Base-by-base conservation (phyloP, 2,113 vertebrate species). In the Salvator merianae region DNA sequence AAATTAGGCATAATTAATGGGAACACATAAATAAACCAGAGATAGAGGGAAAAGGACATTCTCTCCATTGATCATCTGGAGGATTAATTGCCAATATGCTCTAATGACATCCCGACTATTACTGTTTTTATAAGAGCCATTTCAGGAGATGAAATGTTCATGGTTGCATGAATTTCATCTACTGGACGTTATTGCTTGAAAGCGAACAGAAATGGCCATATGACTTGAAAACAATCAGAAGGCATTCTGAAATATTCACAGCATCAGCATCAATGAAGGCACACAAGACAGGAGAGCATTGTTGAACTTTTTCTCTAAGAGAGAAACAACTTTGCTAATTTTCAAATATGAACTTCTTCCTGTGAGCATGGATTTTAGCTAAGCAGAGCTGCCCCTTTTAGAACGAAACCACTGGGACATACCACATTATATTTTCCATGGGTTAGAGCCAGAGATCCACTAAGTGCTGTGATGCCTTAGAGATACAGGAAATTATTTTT, bases 1-100 rank as follows among this genome's bases (percentile, higher is more conserved):
- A 95, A 97, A 97, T 94, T 95, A 94, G 94, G 93, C 92, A 92
- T 95, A 95, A 96, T 96, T 95, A 96, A 96, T 96, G 96, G 85
- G 88, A 92, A 90, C 90, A 86, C 95, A 95, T 96, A 94, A 95
- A 95, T 96, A 96, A 96, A 94, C 89, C 95, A 95, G 93, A 92
- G 88, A 94, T 82, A 81, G 88, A 93, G 75, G 83, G 86, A 81
- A 94, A 96, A 96, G 95, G 95, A 94, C 95, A 92, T 92, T 90
- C 86, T 91, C 47, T 84, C 77, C 93, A 95, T 95, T 91, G 95
- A 95, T 96, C 95, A 95, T 92, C 84, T 85, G 32, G 88, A 91
- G 89, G 90, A 95, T 94, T 95, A 93, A 95, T 93, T 91, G 93
- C 85, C 77, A 77, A 92, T 93, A 87, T 84, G 86, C 71, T 87